Base-by-base conservation (phyloP, 2,113 vertebrate genomes). In the Ailurus styani region DNA sequence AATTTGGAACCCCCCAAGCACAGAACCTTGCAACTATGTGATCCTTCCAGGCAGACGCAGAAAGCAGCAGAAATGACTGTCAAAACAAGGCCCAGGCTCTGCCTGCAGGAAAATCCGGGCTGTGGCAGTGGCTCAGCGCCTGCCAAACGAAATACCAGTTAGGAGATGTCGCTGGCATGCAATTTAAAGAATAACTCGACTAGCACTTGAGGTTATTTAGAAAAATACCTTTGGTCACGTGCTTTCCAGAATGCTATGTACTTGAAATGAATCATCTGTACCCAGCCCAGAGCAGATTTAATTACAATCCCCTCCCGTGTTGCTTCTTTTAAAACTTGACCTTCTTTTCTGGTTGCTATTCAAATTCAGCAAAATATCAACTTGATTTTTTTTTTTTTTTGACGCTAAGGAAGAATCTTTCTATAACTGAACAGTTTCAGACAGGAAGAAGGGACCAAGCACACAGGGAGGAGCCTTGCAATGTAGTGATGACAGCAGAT, bases 181-280 rank as follows among this genome's bases (percentile, higher is more conserved):
- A 85, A 87, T 87, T 79, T 95, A 96, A 93, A 97, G 90, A 95
- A 75, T 62, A 91, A 82, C 87, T 96, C 0, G 45, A 94, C 91
- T 93, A 87, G 85, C 90, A 92, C 97, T 98, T 94, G 94, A 97
- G 93, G 90, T 97, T 96, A 97, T 96, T 97, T 97, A 97, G 98
- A 98, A 97, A 98, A 98, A 97, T 98, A 93, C 96, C 95, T 97
- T 90, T 47, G 73, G 79, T 97, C 97, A 97, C 72, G 10, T 96
- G 98, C 75, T 93, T 97, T 95, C 87, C 93, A 87, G 97, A 96
- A 97, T 96, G 96, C 57, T 93, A 90, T 92, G 95, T 50, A 52
- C 87, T 97, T 86, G 92, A 50, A 87, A 90, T 98, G 97, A 97
- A 95, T 98, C 97, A 98, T 95, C 92, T 15, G 2, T 70, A 90